Base-by-base conservation (phyloP, 2,888 invertebrate species). In the Melipona bicolor region DNA sequence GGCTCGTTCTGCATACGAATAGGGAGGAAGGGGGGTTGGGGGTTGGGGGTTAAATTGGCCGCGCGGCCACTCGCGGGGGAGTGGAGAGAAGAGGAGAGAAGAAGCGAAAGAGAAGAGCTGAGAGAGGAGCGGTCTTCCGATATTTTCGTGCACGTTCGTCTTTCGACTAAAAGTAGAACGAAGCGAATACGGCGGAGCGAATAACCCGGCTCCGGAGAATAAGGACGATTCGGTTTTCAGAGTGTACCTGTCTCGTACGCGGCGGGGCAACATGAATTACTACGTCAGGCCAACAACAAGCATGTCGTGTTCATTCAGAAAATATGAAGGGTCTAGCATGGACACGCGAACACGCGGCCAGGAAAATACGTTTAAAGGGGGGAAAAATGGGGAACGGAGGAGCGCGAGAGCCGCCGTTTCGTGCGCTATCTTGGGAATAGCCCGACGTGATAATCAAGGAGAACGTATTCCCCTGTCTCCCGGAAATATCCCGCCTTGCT, bases 281-380 rank as follows among this genome's bases (percentile, higher is more conserved):
- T 62, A 81, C 77, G 80, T 64, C 74, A 72, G 75, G 9, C 68
- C 72, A n/a, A 32, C 74, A 54, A 36, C 65, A 54, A 64, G 74
- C 82, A 52, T 77, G 77, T 82, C 85, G 75, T 85, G 82, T 79
- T 85, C 79, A 75, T 75, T 77, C 68, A 67, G 75, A 54, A 86
- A 79, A 86, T 86, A 85, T 80, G 82, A 82, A 85, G 73, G 86
- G 74, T 79, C 82, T 62, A 70, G 67, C 74, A 24, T 68, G 69
- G 59, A 69, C 79, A 81, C 84, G 80, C 87, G 76, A 87, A 78
- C 78, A 72, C 59, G 77, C n/a, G 59, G 36, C 59, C 49, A 19
- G 73, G 49, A 76, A 79, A 82, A 70, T 67, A 79, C 52, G 72
- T 54, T 76, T 24, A 75, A 64, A 70, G 27, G 43, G 43, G 11